Conservation (phyloP, 2,888 invertebrate genomes). For the Eristalinus aeneus region DNA sequence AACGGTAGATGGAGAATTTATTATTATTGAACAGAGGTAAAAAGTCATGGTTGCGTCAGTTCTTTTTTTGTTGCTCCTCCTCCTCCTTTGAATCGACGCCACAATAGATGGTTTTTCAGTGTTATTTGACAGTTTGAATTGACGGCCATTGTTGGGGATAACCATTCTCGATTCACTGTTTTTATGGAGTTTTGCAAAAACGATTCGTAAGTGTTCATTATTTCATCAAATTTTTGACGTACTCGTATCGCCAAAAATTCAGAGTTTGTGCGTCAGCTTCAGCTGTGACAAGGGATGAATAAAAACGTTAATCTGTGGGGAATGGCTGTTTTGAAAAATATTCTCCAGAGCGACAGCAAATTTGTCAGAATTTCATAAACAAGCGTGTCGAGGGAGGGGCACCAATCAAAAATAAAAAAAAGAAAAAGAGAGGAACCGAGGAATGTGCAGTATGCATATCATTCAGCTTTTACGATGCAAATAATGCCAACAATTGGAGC, state of each 20-base stretch:
- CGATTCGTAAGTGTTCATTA: not conserved
- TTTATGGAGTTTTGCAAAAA: not conserved
- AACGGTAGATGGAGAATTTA: slow-evolving; percentile 37
- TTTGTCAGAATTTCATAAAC: too few species aligned
- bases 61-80: not conserved
- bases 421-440: too few species aligned
- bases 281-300: not conserved
- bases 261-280: not conserved
- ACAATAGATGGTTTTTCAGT: slow-evolving; percentile 6
- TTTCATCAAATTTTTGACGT: not conserved
- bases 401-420: too few species aligned
- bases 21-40: slow-evolving; percentile 25
- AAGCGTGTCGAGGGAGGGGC: too few species aligned
- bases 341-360: not conserved
- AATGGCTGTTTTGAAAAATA: not conserved
- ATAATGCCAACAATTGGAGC: not conserved
- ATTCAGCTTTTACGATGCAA: not conserved
- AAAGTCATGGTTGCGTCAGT: slow-evolving; percentile 14
- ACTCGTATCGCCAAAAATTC: not conserved
- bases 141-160: not conserved
- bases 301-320: not conserved
- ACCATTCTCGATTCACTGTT: not conserved
- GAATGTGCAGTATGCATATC: not conserved
- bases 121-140: slow-evolving; percentile 29
- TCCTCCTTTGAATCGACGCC: not conserved